These are phyloP conservation scores for Merluccius polli DNA, from an alignment of 2,797 vertebrate species.

Conservation along the genomic window DNA sequence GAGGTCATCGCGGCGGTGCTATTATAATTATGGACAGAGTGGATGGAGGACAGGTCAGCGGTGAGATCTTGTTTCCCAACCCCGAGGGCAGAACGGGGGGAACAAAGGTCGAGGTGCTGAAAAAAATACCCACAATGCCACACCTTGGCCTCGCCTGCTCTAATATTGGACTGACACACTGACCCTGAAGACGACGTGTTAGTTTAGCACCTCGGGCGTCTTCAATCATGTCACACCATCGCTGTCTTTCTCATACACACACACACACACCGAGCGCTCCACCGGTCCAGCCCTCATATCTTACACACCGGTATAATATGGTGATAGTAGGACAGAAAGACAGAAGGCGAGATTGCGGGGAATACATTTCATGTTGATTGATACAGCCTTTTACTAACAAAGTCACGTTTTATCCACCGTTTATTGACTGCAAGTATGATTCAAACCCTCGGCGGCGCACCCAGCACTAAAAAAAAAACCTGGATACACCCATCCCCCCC, in stretches of 20 bases:
- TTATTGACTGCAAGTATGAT: constrained; percentile 41
- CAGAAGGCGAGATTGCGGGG: constrained; percentile 5
- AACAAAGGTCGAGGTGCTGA: constrained; percentile 38
- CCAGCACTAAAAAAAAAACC: constrained; percentile 23
- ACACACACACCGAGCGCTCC: neutral
- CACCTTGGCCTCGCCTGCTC: constrained; percentile 45
- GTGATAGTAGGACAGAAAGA: constrained; percentile 17
- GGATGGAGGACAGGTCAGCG: neutral
- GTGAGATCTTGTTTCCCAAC: neutral
- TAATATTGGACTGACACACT: constrained; percentile 62
- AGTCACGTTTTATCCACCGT: neutral
- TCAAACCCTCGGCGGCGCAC: constrained; percentile 17
- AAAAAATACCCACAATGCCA: constrained; percentile 34
- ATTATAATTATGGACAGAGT: neutral
- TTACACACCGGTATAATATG: neutral
- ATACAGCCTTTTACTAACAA: neutral
- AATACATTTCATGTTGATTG: constrained; percentile 15
- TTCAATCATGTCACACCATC: constrained; percentile 50
- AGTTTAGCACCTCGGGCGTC: constrained; percentile 48
- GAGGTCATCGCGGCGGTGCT: neutral
- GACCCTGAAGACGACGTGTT: constrained; percentile 63
- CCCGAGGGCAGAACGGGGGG: constrained; percentile 33
- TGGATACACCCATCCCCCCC: constrained; percentile 21
- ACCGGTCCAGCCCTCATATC: constrained; percentile 19
- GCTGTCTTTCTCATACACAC: neutral